A percentile compares a stretch with the other conserved stretches of the same genome.
phyloP scores from a whole-genome alignment of 2,113 vertebrate genomes.

The Chascanopsetta lugubris region DNA sequence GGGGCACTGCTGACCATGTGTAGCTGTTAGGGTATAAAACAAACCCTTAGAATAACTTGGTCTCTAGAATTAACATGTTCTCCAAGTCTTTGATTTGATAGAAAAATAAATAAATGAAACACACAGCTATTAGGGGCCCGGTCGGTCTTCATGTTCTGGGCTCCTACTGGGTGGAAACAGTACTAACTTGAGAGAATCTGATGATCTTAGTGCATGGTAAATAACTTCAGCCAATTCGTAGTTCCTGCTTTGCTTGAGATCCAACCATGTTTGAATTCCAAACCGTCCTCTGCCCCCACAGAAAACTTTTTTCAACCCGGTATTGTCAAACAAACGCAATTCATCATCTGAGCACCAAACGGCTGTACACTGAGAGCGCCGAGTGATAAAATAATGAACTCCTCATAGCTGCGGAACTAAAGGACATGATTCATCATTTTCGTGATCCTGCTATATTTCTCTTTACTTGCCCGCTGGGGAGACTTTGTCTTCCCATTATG shows the following conservation, averaged over 20 bases:
- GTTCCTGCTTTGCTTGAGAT: neutral
- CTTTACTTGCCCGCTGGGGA: slow-evolving; percentile 62
- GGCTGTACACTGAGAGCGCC: slow-evolving; percentile 57
- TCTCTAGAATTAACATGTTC: no score
- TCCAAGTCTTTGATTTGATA: no score
- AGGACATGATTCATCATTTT: slow-evolving; percentile 75
- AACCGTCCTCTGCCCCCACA: slow-evolving; percentile 8
- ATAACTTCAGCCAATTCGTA: neutral
- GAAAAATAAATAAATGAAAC: no score
- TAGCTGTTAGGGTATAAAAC: no score
- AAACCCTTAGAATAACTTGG: no score
- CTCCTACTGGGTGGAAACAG: no score
- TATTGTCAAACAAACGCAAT: slow-evolving; percentile 59
- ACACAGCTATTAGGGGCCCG: no score
- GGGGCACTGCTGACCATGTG: no score
- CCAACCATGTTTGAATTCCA: slow-evolving; percentile 2
- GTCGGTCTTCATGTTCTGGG: no score
- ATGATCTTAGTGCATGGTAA: no score
- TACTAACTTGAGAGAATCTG: no score
- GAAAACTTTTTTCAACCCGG: slow-evolving; percentile 27
- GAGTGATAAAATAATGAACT: slow-evolving; percentile 73
- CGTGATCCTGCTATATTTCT: slow-evolving; percentile 66
- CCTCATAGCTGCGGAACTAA: slow-evolving; percentile 62
- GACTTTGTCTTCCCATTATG: slow-evolving; percentile 77
- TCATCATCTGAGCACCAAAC: slow-evolving; percentile 53